phyloP scores from a whole-genome alignment of 2,113 vertebrate species.

The Gobiocypris rarus region DNA sequence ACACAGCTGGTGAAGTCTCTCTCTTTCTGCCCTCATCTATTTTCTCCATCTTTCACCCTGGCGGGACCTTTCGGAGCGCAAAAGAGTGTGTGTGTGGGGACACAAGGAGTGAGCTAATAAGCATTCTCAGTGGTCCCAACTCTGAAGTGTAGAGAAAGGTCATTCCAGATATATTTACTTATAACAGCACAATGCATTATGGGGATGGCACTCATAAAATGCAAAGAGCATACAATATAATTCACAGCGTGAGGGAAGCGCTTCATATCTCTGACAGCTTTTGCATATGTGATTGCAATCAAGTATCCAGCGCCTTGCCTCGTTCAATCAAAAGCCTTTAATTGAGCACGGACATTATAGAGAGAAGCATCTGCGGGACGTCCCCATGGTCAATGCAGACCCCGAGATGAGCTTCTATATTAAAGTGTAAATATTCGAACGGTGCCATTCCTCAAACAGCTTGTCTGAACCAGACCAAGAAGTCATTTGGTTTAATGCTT shows the following conservation, averaged over 20 bases:
- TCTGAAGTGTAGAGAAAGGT: slow-evolving; percentile 36
- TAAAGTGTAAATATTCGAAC: slow-evolving; percentile 37
- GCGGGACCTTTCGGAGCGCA: slow-evolving; percentile 38
- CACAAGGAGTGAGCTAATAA: slow-evolving; percentile 31
- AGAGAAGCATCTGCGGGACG: neutral
- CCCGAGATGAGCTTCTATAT: neutral
- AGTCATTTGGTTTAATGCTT: slow-evolving; percentile 47
- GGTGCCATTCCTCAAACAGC: slow-evolving; percentile 23
- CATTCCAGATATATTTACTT: slow-evolving; percentile 42
- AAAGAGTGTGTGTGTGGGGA: neutral
- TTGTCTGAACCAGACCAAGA: slow-evolving; percentile 1
- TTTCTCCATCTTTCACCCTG: slow-evolving; percentile 38
- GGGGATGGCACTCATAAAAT: slow-evolving; percentile 26
- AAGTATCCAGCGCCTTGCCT: neutral
- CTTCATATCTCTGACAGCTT: slow-evolving; percentile 6
- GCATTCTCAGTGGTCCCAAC: slow-evolving; percentile 44
- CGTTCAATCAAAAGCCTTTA: slow-evolving; percentile 13
- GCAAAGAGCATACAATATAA: slow-evolving; percentile 30
- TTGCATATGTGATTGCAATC: slow-evolving; percentile 18
- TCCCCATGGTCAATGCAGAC: neutral
- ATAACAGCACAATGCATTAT: slow-evolving; percentile 28
- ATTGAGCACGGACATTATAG: slow-evolving; percentile 24
- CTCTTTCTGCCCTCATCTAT: slow-evolving; percentile 32
- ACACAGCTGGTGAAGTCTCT: slow-evolving; percentile 45
- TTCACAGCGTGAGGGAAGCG: neutral